phyloP scores from a whole-genome alignment of 2,888 invertebrate species.

The Dromius quadrimaculatus region DNA sequence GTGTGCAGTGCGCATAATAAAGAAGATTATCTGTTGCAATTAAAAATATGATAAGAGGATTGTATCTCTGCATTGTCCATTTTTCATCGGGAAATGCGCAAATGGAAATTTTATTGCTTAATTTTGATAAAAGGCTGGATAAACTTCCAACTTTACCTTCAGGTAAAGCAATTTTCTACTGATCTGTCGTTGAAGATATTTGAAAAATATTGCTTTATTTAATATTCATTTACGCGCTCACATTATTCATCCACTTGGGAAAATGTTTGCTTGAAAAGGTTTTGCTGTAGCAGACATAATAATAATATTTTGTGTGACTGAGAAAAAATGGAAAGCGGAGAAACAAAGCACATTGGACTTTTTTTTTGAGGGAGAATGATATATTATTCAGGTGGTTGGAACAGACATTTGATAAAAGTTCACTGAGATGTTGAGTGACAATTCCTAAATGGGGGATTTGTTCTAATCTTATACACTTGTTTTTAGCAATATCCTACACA shows the following conservation, averaged over 20 bases:
- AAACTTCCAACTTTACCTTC: conserved; percentile 20
- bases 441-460: conserved; percentile 47
- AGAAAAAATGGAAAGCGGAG: conserved; percentile 3
- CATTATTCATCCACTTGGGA: neutral
- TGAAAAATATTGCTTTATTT: conserved; percentile 13
- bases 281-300: conserved; percentile 11
- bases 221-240: conserved; percentile 14
- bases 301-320: conserved; percentile 6
- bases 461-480: conserved; percentile 42
- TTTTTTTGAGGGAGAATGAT: conserved; percentile 37
- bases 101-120: conserved; percentile 47
- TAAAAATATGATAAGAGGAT: conserved; percentile 47
- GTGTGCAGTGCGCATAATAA: conserved; percentile 40
- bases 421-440: conserved; percentile 41
- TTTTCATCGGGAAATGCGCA: conserved; percentile 31
- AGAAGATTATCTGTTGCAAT: conserved; percentile 47
- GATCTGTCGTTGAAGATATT: conserved; percentile 3
- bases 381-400: conserved; percentile 43
- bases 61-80: conserved; percentile 22
- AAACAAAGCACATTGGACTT: conserved; percentile 15
- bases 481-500: conserved; percentile 14
- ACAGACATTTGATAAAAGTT: conserved; percentile 49
- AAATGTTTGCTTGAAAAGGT: neutral
- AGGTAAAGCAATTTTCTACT: conserved; percentile 6
- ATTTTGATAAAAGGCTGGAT: conserved; percentile 38